These are phyloP conservation scores for Orthosia gothica DNA, from an alignment of 2,888 invertebrate species.

Conservation along the genomic window DNA sequence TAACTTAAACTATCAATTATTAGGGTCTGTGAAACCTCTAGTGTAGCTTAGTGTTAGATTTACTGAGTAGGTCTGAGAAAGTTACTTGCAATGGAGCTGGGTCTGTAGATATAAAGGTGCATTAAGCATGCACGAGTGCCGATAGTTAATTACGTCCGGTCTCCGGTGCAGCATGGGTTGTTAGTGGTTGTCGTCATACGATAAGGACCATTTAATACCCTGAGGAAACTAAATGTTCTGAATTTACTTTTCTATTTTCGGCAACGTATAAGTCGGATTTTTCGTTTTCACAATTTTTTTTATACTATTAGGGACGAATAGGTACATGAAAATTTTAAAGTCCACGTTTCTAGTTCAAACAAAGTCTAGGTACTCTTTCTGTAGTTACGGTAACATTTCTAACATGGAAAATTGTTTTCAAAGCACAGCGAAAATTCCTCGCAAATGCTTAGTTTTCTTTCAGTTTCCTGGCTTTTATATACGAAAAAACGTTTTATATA, in stretches of 20 bases:
- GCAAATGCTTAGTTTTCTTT: conserved; percentile 14
- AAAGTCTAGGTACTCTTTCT: conserved; percentile 16
- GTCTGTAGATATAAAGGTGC: neutral
- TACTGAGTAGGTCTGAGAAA: too few species aligned
- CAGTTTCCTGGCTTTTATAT: neutral
- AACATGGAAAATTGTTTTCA: conserved; percentile 24
- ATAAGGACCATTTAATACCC: neutral
- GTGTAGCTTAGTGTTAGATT: too few species aligned
- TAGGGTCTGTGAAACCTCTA: conserved; percentile 5
- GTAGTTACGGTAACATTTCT: conserved; percentile 13
- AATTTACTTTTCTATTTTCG: neutral
- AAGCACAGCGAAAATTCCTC: conserved; percentile 27
- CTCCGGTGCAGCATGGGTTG: neutral
- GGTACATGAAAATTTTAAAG: conserved; percentile 16
- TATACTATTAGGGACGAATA: neutral
- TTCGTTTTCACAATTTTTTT: conserved; percentile 20
- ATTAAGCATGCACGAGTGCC: neutral
- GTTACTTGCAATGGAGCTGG: too few species aligned
- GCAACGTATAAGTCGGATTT: neutral
- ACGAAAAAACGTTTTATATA: too few species aligned
- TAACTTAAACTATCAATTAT: conserved; percentile 52
- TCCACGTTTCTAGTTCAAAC: conserved; percentile 15
- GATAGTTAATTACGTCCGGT: conserved; percentile 17
- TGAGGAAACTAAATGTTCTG: neutral
- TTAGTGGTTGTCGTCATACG: neutral